Evolutionary conservation across 2,888 invertebrate species (phyloP), one percentile per base, ranked within the genome.

Genomic region (Coecobrya sp.): DNA sequence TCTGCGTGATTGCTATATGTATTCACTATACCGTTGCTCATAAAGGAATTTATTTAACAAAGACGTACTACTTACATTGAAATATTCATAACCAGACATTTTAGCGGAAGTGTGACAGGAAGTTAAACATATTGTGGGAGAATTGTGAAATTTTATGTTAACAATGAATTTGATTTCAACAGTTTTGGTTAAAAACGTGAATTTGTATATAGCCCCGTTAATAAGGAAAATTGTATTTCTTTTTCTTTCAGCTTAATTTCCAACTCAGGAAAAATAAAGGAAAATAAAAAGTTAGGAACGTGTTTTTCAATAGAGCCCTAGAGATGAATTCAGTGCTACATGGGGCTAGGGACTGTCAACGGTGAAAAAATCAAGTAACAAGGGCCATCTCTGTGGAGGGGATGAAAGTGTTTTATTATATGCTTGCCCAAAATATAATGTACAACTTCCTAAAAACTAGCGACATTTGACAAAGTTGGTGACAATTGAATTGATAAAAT

Each of bases 331-430:
- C n/a, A n/a, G n/a, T n/a, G n/a, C n/a, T n/a, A n/a, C n/a, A n/a
- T n/a, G n/a, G n/a, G n/a, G n/a, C n/a, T n/a, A n/a, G 68, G 70
- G 70, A 25, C 27, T 11, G 22, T 73, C 22, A 13, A 73, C 19
- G 11, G 73, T 73, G 8, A 13, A 45, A 73, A 22, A n/a, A 42
- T 19, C 42, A n/a, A 19, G 45, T 45, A 73, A 42, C 45, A 85
- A 68, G 62, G 65, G 85, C 59, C 85, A 85, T 85, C 85, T 85
- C 85, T 85, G 85, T 62, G 45, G 0, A 25, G 49, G n/a, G 49
- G 30, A 25, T 45, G 68, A 19, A 68, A 85, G 45, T 73, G 62
- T 45, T 45, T 16, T n/a, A n/a, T 11, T 22, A 22, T 3, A 62
- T 22, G 5, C 22, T n/a, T 7, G 3, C 62, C 19, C 2, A 22